A percentile compares a stretch with the other conserved stretches of the same genome.
These are phyloP conservation scores for Podotricha telesiphe DNA, from an alignment of 2,888 invertebrate species.

Conservation along the genomic window DNA sequence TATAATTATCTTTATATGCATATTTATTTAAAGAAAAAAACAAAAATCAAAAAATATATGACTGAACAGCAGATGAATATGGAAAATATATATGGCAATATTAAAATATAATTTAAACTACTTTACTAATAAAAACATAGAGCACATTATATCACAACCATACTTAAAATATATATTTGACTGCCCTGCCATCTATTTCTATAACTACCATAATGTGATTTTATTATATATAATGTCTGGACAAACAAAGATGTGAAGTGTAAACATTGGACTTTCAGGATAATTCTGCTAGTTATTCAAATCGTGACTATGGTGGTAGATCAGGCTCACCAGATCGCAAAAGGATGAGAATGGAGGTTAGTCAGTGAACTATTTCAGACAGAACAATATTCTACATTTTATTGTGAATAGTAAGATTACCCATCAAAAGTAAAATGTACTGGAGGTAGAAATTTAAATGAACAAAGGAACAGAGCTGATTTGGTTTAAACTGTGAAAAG, in stretches of 20 bases:
- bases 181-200: not conserved
- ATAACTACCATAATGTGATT: not conserved
- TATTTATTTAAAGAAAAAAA: not conserved
- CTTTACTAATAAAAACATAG: not conserved
- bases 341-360: conserved; percentile 85
- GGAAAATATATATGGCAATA: not conserved
- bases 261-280: conserved; percentile 62
- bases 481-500: conserved; percentile 21
- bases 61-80: conserved; percentile 1
- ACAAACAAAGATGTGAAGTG: conserved; percentile 28
- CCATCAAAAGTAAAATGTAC: not conserved
- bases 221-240: conserved; percentile 9
- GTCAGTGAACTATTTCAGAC: conserved; percentile 49
- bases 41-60: not conserved
- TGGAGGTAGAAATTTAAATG: conserved; percentile 15
- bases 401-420: conserved; percentile 19
- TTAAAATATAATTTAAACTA: not conserved
- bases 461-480: conserved; percentile 16
- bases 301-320: conserved; percentile 81
- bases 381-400: conserved; percentile 15
- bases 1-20: not conserved
- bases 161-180: conserved; percentile 7
- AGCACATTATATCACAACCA: not conserved
- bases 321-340: conserved; percentile 86
- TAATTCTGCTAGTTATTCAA: conserved; percentile 75